Percentiles rank a stretch among this genome's conserved stretches.
Conservation (phyloP, 2,113 vertebrate species). For the Erythrolamprus reginae region DNA sequence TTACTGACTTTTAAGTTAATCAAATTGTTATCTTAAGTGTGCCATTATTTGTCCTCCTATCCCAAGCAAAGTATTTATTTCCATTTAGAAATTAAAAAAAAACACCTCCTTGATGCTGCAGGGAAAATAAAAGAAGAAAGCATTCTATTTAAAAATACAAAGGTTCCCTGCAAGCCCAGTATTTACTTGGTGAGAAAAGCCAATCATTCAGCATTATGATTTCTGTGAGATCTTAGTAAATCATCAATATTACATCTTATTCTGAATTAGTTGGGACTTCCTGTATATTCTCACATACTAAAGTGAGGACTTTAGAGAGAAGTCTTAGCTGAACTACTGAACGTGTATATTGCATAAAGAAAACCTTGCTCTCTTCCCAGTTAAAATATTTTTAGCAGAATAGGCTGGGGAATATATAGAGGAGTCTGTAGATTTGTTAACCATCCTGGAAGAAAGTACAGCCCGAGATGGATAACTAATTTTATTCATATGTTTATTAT, state of each 20-base stretch:
- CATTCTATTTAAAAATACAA: neutral
- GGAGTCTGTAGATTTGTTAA: neutral
- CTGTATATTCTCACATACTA: neutral
- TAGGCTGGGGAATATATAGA: neutral
- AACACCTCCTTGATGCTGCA: neutral
- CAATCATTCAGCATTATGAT: neutral
- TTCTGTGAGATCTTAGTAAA: neutral
- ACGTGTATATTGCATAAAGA: neutral
- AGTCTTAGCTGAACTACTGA: neutral
- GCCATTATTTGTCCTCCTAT: neutral
- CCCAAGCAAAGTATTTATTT: neutral
- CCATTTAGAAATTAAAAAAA: neutral
- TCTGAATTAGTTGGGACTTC: neutral
- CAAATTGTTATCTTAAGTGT: neutral
- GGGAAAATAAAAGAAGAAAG: neutral
- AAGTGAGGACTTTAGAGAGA: neutral
- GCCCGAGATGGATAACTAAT: neutral
- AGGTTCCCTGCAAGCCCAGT: neutral
- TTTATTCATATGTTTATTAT: neutral
- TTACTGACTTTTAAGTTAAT: neutral
- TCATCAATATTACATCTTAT: neutral
- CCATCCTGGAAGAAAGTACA: neutral
- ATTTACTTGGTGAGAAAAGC: neutral
- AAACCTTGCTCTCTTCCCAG: neutral
- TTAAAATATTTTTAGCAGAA: neutral